Evolutionary conservation across 2,888 invertebrate species (phyloP).

Genomic region (Stegana nigrithorax): DNA sequence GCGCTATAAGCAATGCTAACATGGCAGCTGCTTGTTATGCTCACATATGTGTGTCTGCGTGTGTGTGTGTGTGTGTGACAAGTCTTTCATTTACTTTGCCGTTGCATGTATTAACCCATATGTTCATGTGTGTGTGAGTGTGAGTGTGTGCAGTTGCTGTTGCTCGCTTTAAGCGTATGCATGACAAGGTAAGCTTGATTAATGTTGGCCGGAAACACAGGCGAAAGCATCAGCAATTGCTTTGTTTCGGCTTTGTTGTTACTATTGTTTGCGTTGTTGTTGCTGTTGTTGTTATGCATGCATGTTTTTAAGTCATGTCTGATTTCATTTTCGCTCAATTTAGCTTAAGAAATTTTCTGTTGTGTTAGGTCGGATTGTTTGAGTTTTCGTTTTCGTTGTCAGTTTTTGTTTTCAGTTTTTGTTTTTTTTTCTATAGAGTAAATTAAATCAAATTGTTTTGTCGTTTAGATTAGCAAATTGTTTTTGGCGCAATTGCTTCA

Average conservation of each 20-base stretch:
- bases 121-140: constrained; percentile 10
- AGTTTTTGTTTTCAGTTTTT: neutral
- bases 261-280: constrained; percentile 20
- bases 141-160: constrained; percentile 16
- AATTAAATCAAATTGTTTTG: neutral
- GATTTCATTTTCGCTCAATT: constrained; percentile 25
- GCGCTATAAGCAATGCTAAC: constrained; percentile 32
- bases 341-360: neutral
- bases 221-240: neutral
- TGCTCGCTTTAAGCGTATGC: constrained; percentile 15
- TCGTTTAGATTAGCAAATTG: neutral
- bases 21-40: constrained; percentile 30
- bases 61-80: neutral
- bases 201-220: constrained; percentile 25
- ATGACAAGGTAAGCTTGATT: constrained; percentile 35
- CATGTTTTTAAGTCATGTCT: constrained; percentile 17
- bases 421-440: neutral
- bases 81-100: too few relatives aligned
- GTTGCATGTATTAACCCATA: neutral
- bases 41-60: neutral
- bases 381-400: too few relatives aligned
- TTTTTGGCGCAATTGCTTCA: neutral
- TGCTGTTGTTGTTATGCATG: constrained; percentile 23
- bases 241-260: constrained; percentile 11
- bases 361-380: neutral